phyloP scores from a whole-genome alignment of 2,797 vertebrate species.

The Manis javanica region DNA sequence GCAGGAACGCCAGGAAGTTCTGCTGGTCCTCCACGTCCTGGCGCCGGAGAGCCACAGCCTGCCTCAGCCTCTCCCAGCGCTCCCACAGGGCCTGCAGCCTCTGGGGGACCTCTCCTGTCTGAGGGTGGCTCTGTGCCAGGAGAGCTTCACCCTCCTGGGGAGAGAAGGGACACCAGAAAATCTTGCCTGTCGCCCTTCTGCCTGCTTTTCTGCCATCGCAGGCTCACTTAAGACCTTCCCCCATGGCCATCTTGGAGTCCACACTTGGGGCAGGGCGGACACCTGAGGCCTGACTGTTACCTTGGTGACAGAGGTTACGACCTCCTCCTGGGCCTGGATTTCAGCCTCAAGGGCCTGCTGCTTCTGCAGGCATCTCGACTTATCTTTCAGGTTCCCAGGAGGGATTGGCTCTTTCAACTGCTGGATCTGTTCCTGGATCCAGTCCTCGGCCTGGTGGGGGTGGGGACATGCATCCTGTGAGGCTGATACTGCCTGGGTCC shows the following conservation, averaged over 20 bases:
- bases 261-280: neutral
- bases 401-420: slow-evolving; percentile 89
- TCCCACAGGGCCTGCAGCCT: slow-evolving; percentile 84
- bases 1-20: slow-evolving; percentile 94
- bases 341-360: slow-evolving; percentile 95
- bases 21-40: slow-evolving; percentile 91
- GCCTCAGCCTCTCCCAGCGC: slow-evolving; percentile 91
- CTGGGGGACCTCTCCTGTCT: slow-evolving; percentile 86
- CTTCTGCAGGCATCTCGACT: slow-evolving; percentile 92
- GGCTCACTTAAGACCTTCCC: neutral
- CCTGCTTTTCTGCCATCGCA: neutral
- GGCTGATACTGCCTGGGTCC: neutral
- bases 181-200: neutral
- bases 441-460: slow-evolving; percentile 89
- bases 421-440: slow-evolving; percentile 91
- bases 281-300: slow-evolving; percentile 70
- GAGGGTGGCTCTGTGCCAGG: slow-evolving; percentile 85
- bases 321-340: slow-evolving; percentile 90
- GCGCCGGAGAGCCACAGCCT: slow-evolving; percentile 86
- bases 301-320: slow-evolving; percentile 88
- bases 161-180: neutral
- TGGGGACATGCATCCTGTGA: fast-evolving
- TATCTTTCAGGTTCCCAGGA: slow-evolving; percentile 88
- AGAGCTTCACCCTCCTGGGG: slow-evolving; percentile 90
- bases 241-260: neutral